Percentiles rank a stretch among this genome's conserved stretches.
Conservation (phyloP, 2,113 vertebrate genomes). For the Tupaia chinensis region DNA sequence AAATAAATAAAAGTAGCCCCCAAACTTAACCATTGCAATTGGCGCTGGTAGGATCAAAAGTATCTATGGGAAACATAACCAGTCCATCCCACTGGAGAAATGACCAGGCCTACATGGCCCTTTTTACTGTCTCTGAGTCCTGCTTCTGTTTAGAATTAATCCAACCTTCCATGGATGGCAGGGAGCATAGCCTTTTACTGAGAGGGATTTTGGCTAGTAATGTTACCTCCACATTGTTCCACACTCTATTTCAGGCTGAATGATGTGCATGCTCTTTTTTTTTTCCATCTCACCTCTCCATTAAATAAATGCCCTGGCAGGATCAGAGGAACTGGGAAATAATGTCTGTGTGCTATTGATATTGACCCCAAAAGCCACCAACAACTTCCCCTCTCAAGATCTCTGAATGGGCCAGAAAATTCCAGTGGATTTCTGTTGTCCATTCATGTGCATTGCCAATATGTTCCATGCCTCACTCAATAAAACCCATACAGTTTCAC, state of each 20-base stretch:
- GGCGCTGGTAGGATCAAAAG: not conserved
- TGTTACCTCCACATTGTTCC: not conserved
- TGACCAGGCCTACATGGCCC: fast-evolving
- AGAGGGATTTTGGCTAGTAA: not conserved
- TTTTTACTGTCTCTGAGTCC: not conserved
- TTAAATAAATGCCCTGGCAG: not conserved
- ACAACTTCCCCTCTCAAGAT: not conserved
- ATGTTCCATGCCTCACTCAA: not conserved
- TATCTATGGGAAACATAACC: not conserved
- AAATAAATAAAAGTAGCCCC: not conserved
- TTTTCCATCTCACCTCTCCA: not conserved
- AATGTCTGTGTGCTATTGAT: not conserved
- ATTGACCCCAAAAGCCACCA: not conserved
- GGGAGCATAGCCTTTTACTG: not conserved
- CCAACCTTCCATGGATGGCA: not conserved
- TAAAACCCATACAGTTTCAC: not conserved
- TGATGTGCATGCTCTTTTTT: not conserved
- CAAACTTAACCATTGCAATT: not conserved
- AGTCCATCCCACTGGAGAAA: not conserved
- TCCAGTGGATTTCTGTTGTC: not conserved
- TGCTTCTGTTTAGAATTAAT: not conserved
- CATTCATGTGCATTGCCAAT: not conserved
- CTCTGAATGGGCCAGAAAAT: not conserved
- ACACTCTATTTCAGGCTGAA: not conserved
- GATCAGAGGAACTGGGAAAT: not conserved